Base-by-base conservation (phyloP, 2,888 invertebrate species). In the Lordiphosa fenestrarum region DNA sequence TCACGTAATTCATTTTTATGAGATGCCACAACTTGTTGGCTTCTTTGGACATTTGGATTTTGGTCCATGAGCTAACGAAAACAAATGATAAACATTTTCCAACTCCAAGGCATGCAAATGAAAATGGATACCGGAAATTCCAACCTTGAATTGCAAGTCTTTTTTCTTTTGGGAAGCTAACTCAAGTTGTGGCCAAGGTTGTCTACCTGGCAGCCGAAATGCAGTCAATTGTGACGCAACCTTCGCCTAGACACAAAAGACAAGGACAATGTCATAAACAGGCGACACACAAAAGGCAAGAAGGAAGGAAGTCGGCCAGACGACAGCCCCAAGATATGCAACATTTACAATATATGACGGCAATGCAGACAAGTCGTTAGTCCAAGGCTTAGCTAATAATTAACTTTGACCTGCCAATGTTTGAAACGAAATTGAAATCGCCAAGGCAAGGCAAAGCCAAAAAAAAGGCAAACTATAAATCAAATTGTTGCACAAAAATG, bases 401-500 rank as follows among this genome's bases (percentile, higher is more conserved):
- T 80, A 80, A 82, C 76, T 73, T 70, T 53, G 67, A 63, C 55
- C 62, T 77, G 61, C 62, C 62, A 73, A 64, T 64, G 52, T 59
- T 59, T 39, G 53, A 63, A 50, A 64, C 60, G 56, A 81, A 78
- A 77, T 72, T 77, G 73, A 78, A 73, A 78, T 78, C 57, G 51
- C 47, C 47, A 9, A 46, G 42, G 52, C 41, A 30, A 44, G 30
- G 15, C 15, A 1, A 15, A 15, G 2, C 15, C 1, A 15, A 15
- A 15, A 19, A 19, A 19, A 19, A 19, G 19, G 52, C 41, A 42
- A 44, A 44, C 44, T 38, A 46, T 46, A 53, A 46, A 53, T 53
- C 53, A 46, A 46, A 77, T 76, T 80, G 81, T 80, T 76, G 76
- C 76, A 76, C 76, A 81, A 64, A 77, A 81, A 81, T 81, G 81